Conservation (phyloP, 2,113 vertebrate species). For the Vidua chalybeata region DNA sequence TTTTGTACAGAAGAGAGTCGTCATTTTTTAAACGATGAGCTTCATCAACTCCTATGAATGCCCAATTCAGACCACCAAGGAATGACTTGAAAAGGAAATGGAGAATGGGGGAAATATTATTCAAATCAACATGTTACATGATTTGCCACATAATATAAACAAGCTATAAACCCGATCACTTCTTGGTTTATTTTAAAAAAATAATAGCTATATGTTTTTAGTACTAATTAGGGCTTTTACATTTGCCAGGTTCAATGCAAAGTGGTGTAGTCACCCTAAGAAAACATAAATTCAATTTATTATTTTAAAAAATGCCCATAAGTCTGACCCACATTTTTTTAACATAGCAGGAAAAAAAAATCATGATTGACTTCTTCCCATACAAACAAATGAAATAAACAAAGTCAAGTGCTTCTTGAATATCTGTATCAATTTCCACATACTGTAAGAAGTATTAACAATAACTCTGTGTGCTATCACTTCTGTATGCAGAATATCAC, state of each 20-base stretch:
- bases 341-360: not conserved
- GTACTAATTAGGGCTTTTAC: not conserved
- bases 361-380: not conserved
- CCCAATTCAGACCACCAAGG: conserved; percentile 93
- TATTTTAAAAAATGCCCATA: not conserved
- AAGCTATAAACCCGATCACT: not conserved
- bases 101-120: not conserved
- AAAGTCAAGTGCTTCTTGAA: not conserved
- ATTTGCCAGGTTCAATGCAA: not conserved
- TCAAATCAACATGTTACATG: not conserved
- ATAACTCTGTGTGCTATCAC: not conserved
- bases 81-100: conserved; percentile 81
- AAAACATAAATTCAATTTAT: not conserved
- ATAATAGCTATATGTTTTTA: not conserved
- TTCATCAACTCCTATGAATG: conserved; percentile 96
- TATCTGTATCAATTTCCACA: not conserved
- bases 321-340: not conserved
- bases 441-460: not conserved
- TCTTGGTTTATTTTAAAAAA: not conserved
- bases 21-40: conserved; percentile 98
- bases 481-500: not conserved
- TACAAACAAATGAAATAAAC: not conserved
- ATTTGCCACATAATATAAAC: not conserved
- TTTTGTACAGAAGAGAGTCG: conserved; percentile 97
- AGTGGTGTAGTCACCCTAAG: not conserved